Conservation (phyloP, 2,888 invertebrate species). For the Euzetes globulus region DNA sequence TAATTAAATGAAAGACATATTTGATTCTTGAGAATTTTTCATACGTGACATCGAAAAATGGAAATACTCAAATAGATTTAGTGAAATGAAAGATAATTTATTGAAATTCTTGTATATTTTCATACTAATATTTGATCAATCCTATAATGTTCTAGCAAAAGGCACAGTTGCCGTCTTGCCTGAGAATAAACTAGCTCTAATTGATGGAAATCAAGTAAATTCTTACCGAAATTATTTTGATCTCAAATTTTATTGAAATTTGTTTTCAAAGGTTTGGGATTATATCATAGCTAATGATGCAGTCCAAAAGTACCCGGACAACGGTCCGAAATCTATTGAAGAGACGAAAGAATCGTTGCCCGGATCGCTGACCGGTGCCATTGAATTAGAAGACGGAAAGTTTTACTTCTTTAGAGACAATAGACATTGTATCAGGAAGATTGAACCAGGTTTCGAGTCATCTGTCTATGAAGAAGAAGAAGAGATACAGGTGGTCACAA, state of each 20-base stretch:
- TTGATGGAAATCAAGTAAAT: neutral
- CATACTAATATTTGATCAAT: neutral
- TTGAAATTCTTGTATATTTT: neutral
- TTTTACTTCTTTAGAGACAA: conserved; percentile 5
- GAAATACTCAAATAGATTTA: too few species aligned
- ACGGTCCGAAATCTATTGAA: neutral
- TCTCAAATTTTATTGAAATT: neutral
- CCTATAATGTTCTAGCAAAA: neutral
- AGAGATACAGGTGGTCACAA: neutral
- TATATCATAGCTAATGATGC: neutral
- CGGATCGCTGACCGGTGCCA: neutral
- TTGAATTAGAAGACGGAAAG: neutral
- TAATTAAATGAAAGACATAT: too few species aligned
- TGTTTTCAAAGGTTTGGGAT: neutral
- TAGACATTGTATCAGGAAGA: neutral
- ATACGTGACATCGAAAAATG: too few species aligned
- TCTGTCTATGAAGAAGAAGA: neutral
- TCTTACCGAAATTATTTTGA: neutral
- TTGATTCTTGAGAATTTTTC: too few species aligned
- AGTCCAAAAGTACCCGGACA: neutral
- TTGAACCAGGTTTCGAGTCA: neutral
- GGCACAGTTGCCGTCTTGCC: neutral
- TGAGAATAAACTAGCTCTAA: neutral
- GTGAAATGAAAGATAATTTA: too few species aligned
- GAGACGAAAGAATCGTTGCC: neutral